Percentiles rank a stretch among this genome's conserved stretches.
Evolutionary conservation across 2,113 vertebrate species (phyloP).

Genomic region (Actenoides lindsayi): DNA sequence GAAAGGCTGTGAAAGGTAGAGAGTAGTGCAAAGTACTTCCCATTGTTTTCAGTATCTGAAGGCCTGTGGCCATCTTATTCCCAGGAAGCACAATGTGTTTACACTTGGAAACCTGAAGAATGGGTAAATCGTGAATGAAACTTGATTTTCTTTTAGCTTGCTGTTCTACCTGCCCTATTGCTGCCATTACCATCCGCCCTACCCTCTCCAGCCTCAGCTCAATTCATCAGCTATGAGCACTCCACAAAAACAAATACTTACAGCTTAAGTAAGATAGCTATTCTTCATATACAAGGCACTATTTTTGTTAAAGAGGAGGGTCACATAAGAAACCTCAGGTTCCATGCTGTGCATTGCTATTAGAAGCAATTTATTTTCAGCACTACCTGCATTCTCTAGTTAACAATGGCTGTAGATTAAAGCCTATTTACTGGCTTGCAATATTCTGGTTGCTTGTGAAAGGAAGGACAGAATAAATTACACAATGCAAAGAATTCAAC

Average conservation of each 20-base stretch:
- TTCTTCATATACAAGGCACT: background rate
- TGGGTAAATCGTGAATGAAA: background rate
- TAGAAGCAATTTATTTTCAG: slow-evolving; percentile 41
- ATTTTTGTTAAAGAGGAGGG: background rate
- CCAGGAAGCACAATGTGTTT: background rate
- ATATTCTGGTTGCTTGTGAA: background rate
- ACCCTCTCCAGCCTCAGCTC: background rate
- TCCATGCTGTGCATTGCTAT: background rate
- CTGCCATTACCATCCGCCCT: background rate
- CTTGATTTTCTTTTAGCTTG: background rate
- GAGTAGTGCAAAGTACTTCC: background rate
- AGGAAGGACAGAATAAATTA: slow-evolving; percentile 27
- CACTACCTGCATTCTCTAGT: slow-evolving; percentile 5
- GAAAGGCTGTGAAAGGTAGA: background rate
- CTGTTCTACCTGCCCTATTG: background rate
- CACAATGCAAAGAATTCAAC: background rate
- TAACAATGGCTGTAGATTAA: slow-evolving; percentile 56
- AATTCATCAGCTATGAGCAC: background rate
- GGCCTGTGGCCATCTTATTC: background rate
- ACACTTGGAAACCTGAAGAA: background rate
- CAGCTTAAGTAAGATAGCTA: background rate
- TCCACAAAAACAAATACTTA: background rate
- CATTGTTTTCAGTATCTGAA: background rate
- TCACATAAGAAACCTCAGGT: background rate
- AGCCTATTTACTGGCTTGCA: slow-evolving; percentile 28